Percentiles rank a stretch among this genome's conserved stretches.
Conservation (phyloP, 2,888 invertebrate species). For the Oscheius sp. region DNA sequence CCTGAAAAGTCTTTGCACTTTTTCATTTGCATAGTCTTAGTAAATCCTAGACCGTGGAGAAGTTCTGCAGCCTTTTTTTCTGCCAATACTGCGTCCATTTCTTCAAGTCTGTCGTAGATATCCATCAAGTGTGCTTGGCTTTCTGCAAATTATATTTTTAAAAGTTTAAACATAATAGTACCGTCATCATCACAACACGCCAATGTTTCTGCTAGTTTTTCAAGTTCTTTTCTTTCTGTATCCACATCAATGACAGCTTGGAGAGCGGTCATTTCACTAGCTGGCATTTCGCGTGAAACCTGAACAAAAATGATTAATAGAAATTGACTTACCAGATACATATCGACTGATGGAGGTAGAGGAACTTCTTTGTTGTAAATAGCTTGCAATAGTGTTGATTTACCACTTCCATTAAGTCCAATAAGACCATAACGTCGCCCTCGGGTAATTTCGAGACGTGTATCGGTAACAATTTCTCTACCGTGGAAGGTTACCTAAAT, state of each 20-base stretch:
- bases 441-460: slow-evolving; percentile 93
- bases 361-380: slow-evolving; percentile 91
- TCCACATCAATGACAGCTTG: slow-evolving; percentile 96
- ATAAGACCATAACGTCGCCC: slow-evolving; percentile 94
- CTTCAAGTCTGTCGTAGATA: slow-evolving; percentile 94
- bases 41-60: slow-evolving; percentile 94
- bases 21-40: slow-evolving; percentile 76
- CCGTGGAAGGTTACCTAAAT: slow-evolving; percentile 90
- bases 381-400: slow-evolving; percentile 90
- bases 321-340: slow-evolving; percentile 82
- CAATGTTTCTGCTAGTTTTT: slow-evolving; percentile 88
- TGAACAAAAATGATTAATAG: neutral
- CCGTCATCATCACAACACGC: slow-evolving; percentile 86
- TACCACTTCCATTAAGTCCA: slow-evolving; percentile 97
- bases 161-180: slow-evolving; percentile 57
- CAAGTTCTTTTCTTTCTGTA: slow-evolving; percentile 87
- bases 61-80: slow-evolving; percentile 93
- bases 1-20: slow-evolving; percentile 78
- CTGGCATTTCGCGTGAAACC: slow-evolving; percentile 86
- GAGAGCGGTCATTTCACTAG: slow-evolving; percentile 94
- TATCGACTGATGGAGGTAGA: slow-evolving; percentile 94
- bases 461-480: slow-evolving; percentile 91
- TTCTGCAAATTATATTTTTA: slow-evolving; percentile 73
- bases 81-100: slow-evolving; percentile 93
- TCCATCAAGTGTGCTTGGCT: slow-evolving; percentile 95